Evolutionary conservation across 2,113 vertebrate genomes (phyloP), one percentile per base, ranked within the genome.

Genomic region (Tupaia tana): DNA sequence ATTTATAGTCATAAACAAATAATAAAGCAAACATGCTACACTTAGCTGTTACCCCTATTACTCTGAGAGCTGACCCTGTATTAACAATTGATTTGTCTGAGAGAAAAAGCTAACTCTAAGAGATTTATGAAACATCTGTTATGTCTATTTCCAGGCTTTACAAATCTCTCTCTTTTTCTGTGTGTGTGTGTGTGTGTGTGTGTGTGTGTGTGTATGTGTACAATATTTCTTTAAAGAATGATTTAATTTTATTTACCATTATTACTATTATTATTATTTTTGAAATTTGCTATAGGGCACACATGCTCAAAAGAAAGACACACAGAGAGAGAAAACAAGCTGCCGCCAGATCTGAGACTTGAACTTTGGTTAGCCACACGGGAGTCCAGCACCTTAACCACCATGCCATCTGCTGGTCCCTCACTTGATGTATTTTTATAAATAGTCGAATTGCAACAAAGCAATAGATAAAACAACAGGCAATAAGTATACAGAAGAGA

Each of bases 1-100:
- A 98, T 96, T 97, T 93, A 98, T 94, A 95, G 8, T 70, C 91
- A 64, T 31, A 93, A 96, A 96, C 24, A 77, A 89, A 70, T 3
- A 92, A 94, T 56, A 34, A 71, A 86, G 34, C 20, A 95, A 92
- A 61, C 77, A 56, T 74, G 67, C 27, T 81, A 85, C 25, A 25
- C 16, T 97, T 92, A 29, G 58, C 52, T 91, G 63, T 85, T 90
- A 64, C 94, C 9, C 56, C 67, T 70, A 34, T 25, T 70, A n/a
- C 52, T 92, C 59, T 52, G 20, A 87, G 34, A 78, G 31, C 14
- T 31, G 64, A n/a, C 56, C 0, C 20, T 90, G 25, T 22, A 79
- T 43, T 66, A 90, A 59, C 58, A 66, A 90, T 71, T 71, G 24
- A 88, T 79, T 34, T 84, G 14, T 61, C 70, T 64, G 29, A 59